Evolutionary conservation across 2,797 vertebrate species (phyloP), one percentile per base, ranked within the genome.

Genomic region (Sebastes minor): DNA sequence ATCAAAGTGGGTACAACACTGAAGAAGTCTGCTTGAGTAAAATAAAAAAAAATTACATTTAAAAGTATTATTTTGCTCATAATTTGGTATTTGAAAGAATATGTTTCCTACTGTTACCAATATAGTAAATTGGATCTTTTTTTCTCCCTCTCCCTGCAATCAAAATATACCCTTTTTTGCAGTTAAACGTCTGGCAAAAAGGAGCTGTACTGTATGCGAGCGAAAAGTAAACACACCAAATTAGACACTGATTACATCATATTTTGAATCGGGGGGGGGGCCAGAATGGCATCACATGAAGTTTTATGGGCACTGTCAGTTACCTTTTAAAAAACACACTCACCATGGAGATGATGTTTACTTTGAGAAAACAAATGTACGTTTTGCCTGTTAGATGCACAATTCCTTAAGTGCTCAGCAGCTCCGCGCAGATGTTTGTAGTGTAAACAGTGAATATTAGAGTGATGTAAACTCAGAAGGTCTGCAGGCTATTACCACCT

Each of bases 161-260:
- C 87, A 88, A 72, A 88, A 84, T 80, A 85, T 79, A 68, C 63
- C 30, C 60, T 75, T 61, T 57, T 73, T 82, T 78, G 68, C 82
- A 73, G 71, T 78, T 71, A 78, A 88, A 69, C 11, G 8, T 85
- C 86, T 91, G 85, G 88, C 70, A 75, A 82, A 70, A 78, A 70
- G 66, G 61, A 74, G 68, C 70, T 55, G 1, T 12, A 68, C 85
- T 68, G 71, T 78, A 73, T 27, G 72, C 68, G 61, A 86, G 81
- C 65, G 22, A 85, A 92, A 87, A 85, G 86, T 94, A 95, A 95
- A 92, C 90, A 92, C 72, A 72, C 88, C 57, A 90, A 93, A 92
- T 94, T 86, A 89, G 88, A 89, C 61, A 38, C 68, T 74, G 93
- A 94, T 94, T 94, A 91, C 88, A 84, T 93, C 91, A 93, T 91